Percentiles rank a stretch among this genome's conserved stretches.
Conservation (phyloP, 2,888 invertebrate species). For the Hybos culiciformis region DNA sequence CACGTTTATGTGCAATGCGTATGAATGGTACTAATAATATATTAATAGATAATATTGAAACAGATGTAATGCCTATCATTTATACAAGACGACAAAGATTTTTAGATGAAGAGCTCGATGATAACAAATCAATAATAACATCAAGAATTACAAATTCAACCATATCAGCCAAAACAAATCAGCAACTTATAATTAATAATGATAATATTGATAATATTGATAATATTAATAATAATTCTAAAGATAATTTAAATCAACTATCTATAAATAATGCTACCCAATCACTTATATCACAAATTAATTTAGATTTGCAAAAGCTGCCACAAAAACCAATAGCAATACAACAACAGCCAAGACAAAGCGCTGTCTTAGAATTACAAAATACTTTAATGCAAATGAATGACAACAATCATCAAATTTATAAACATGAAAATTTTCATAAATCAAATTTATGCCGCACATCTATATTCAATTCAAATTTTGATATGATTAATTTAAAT, state of each 20-base stretch:
- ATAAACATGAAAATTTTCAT: constrained; percentile 9
- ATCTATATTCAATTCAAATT: no score
- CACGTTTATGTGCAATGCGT: constrained; percentile 61
- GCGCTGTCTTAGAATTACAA: no score
- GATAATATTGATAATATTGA: not conserved
- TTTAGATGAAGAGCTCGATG: constrained; percentile 34
- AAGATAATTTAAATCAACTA: not conserved
- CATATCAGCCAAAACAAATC: not conserved
- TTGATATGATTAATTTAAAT: not conserved
- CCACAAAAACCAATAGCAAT: no score
- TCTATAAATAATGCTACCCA: not conserved
- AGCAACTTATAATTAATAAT: not conserved
- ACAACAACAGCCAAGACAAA: no score
- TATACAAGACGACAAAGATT: constrained; percentile 47
- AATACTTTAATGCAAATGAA: not conserved
- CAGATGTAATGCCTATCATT: constrained; percentile 53
- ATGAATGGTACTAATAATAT: constrained; percentile 68
- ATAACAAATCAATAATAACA: constrained; percentile 34
- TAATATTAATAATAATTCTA: not conserved
- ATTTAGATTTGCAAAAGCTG: no score
- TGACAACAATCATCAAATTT: constrained; percentile 11
- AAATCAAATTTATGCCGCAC: no score
- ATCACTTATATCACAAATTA: not conserved
- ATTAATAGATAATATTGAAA: constrained; percentile 61
- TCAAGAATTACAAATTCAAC: constrained; percentile 20